Conservation (phyloP, 2,113 vertebrate genomes). For the Ranitomeya variabilis region DNA sequence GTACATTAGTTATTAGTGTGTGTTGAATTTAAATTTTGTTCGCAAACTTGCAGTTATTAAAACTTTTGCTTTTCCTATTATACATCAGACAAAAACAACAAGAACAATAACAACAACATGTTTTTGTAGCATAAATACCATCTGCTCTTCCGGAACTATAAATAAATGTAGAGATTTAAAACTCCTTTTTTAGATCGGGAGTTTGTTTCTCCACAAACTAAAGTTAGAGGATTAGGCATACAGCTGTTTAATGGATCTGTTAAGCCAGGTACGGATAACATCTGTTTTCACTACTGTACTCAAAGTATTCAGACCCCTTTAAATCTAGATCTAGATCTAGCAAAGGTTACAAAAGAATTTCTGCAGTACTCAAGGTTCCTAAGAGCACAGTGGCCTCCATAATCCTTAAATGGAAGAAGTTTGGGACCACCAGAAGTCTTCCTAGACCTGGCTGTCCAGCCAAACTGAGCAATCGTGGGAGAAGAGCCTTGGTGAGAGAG, state of each 20-base stretch:
- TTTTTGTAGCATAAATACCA: background rate
- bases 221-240: background rate
- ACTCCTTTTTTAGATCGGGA: background rate
- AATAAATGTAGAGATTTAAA: background rate
- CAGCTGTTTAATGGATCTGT: background rate
- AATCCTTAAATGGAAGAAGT: too few species aligned
- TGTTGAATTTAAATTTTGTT: background rate
- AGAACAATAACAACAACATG: background rate
- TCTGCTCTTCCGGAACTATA: background rate
- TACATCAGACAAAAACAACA: background rate
- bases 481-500: too few species aligned
- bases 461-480: too few species aligned
- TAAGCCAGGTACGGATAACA: too few species aligned
- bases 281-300: too few species aligned
- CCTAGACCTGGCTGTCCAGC: too few species aligned
- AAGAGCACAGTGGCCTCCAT: too few species aligned
- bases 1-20: background rate
- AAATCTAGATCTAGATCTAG: too few species aligned
- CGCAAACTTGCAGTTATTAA: background rate
- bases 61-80: background rate
- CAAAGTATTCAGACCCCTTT: too few species aligned
- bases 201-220: background rate
- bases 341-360: too few species aligned
- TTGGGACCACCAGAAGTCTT: too few species aligned
- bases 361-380: too few species aligned